phyloP scores from a whole-genome alignment of 2,888 invertebrate species.

The Chaetoderma sp. region DNA sequence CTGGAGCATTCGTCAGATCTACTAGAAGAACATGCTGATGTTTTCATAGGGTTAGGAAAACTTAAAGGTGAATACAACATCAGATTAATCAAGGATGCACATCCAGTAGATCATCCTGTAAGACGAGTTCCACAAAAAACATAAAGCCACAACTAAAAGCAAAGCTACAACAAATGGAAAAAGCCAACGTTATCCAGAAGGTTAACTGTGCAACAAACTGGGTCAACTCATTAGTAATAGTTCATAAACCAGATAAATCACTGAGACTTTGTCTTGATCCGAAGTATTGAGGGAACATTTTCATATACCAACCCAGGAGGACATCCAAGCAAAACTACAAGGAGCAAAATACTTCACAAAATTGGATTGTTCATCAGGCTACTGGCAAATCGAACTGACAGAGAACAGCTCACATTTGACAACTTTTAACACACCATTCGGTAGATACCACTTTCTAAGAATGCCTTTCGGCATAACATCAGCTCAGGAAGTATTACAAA shows the following conservation, averaged over 20 bases:
- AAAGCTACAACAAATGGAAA: slow-evolving; percentile 5
- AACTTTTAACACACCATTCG: slow-evolving; percentile 21
- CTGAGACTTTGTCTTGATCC: slow-evolving; percentile 16
- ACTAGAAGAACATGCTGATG: too few species aligned
- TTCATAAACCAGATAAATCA: neutral
- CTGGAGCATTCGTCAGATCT: too few species aligned
- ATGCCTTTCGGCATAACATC: slow-evolving; percentile 26
- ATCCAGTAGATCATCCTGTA: too few species aligned
- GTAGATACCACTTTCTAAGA: slow-evolving; percentile 13
- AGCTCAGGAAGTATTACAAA: slow-evolving; percentile 26
- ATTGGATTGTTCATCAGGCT: slow-evolving; percentile 7
- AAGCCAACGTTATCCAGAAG: neutral
- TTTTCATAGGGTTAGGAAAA: too few species aligned
- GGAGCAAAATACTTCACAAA: slow-evolving; percentile 13
- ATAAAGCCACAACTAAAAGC: too few species aligned
- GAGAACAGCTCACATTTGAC: neutral
- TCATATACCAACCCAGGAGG: slow-evolving; percentile 24
- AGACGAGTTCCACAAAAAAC: too few species aligned
- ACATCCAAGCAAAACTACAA: slow-evolving; percentile 10
- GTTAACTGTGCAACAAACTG: slow-evolving; percentile 14
- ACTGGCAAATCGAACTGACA: neutral
- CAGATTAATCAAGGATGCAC: too few species aligned
- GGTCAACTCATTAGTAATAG: slow-evolving; percentile 11
- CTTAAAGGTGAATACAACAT: too few species aligned
- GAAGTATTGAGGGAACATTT: slow-evolving; percentile 6